These are phyloP conservation scores for Helicolenus hilgendorfi DNA, from an alignment of 2,797 vertebrate genomes.

Conservation along the genomic window DNA sequence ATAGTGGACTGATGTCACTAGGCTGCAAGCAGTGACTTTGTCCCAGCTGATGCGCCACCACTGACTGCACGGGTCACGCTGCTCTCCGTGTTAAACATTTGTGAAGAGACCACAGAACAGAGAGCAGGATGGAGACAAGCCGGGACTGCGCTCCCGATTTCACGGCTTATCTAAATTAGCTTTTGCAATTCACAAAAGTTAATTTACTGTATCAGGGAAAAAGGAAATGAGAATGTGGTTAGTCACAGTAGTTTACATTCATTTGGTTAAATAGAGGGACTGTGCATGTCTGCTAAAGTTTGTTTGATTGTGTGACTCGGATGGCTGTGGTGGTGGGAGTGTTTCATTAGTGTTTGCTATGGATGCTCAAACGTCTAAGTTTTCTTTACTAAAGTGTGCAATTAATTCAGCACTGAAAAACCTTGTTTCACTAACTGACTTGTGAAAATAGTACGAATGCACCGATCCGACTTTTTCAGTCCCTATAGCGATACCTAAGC, in stretches of 20 bases:
- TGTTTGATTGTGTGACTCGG: neutral
- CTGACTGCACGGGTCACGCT: neutral
- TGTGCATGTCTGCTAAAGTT: neutral
- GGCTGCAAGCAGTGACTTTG: neutral
- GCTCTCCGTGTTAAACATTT: neutral
- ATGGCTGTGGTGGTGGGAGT: neutral
- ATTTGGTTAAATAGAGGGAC: constrained; percentile 21
- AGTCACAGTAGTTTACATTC: constrained; percentile 42
- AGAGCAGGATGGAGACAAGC: constrained; percentile 5
- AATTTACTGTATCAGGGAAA: constrained; percentile 67
- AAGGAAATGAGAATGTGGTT: constrained; percentile 56
- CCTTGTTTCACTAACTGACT: neutral
- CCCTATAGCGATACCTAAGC: no score
- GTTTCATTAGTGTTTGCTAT: neutral
- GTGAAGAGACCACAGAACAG: neutral
- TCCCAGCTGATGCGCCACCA: neutral
- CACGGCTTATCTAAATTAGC: constrained; percentile 77
- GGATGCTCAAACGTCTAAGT: neutral
- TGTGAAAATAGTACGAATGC: neutral
- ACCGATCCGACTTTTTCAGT: rapidly evolving
- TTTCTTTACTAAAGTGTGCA: neutral
- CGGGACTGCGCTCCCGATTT: constrained; percentile 18
- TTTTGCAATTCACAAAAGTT: constrained; percentile 64
- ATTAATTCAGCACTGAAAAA: neutral
- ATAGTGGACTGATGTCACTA: neutral